Evolutionary conservation across 30 jellyfish, hydroid and myxozoan species (phyloP).

Genomic region (Catostylus mosaicus): DNA sequence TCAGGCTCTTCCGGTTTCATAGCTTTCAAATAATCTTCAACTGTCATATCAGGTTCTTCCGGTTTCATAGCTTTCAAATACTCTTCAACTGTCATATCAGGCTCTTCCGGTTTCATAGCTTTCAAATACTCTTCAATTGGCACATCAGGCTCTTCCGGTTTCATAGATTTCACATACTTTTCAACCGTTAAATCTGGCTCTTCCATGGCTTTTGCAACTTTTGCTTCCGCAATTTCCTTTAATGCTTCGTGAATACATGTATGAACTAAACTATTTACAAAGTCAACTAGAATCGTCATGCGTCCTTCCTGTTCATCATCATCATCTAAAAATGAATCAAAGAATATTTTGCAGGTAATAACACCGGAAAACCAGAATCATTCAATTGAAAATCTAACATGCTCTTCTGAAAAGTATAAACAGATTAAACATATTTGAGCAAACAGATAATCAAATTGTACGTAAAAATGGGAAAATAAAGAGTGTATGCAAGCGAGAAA

Average conservation of each 20-base stretch:
- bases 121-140: conserved; percentile 18
- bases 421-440: too few relatives aligned
- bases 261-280: neutral
- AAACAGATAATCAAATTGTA: too few relatives aligned
- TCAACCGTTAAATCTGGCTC: too few relatives aligned
- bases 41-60: conserved; percentile 9
- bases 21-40: conserved; percentile 9
- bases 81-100: conserved; percentile 24
- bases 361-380: too few relatives aligned
- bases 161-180: conserved; percentile 13
- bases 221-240: neutral
- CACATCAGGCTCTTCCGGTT: conserved; percentile 13
- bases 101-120: neutral
- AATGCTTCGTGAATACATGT: neutral
- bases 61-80: conserved; percentile 7
- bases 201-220: neutral
- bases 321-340: too few relatives aligned
- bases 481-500: too few relatives aligned
- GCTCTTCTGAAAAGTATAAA: too few relatives aligned
- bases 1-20: conserved; percentile 6
- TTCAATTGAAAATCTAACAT: too few relatives aligned
- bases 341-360: too few relatives aligned
- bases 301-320: too few relatives aligned
- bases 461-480: too few relatives aligned
- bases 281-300: neutral